Conservation (phyloP, 2,888 invertebrate species). For the Pherbina coryleti region DNA sequence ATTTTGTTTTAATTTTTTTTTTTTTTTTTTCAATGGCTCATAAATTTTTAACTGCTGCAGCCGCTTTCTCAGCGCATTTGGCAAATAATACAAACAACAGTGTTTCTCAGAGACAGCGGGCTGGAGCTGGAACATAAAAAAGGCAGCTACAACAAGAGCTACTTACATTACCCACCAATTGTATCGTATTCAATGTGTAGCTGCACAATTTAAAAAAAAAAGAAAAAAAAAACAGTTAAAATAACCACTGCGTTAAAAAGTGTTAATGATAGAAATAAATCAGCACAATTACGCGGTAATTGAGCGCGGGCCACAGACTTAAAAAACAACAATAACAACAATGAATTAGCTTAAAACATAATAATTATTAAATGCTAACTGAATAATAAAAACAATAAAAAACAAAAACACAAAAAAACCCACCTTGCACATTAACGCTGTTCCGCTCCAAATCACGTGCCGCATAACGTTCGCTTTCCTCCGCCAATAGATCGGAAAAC, state of each 20-base stretch:
- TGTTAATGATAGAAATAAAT: slow-evolving; percentile 9
- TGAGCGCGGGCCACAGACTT: slow-evolving; percentile 14
- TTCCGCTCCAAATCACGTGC: slow-evolving; percentile 47
- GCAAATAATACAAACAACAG: neutral
- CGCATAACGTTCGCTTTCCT: slow-evolving; percentile 48
- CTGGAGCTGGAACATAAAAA: neutral
- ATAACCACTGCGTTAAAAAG: neutral
- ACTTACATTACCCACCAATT: neutral
- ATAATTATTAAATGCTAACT: neutral
- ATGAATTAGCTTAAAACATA: neutral
- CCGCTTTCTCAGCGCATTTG: neutral
- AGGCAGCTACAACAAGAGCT: neutral
- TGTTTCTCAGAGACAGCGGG: neutral
- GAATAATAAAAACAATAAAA: neutral
- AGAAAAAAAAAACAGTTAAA: neutral
- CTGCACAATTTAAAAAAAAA: neutral
- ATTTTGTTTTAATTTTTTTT: neutral
- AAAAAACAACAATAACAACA: slow-evolving; percentile 3
- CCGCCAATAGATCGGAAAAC: slow-evolving; percentile 75
- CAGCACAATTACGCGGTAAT: neutral
- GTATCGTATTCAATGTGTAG: neutral
- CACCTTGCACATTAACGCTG: slow-evolving; percentile 46
- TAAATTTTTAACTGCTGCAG: neutral
- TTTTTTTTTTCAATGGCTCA: neutral
- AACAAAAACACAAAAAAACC: slow-evolving; percentile 33